Evolutionary conservation across 2,888 invertebrate genomes (phyloP), one percentile per base, ranked within the genome.

Genomic region (Stenodema calcarata): DNA sequence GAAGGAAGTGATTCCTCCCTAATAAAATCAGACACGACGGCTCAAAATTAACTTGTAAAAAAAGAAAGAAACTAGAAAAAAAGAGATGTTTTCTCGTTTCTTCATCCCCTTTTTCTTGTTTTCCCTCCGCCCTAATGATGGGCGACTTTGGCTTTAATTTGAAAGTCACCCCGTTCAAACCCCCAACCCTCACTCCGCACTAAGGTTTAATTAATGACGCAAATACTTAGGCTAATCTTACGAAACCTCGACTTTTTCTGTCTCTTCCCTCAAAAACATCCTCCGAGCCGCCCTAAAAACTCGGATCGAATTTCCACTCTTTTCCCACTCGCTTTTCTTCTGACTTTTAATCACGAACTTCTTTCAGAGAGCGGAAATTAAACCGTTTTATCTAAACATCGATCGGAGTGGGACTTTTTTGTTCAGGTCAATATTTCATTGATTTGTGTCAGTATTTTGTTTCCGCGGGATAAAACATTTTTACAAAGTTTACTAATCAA

Each of bases 11-110:
- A 86, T 76, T 84, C 62, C 87, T 50, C 44, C 76, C 87, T 87
- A 87, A 87, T 87, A 87, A 87, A 87, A 87, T 87, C 87, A 42
- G 69, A 81, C 86, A 47, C 86, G 86, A 81, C 81, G 87, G 87
- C 50, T 87, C 80, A 50, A 87, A 87, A 87, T 87, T 87, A 87
- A 87, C 87, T 87, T 83, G 87, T 83, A 87, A 83, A 62, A 62
- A 50, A 50, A n/a, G 50, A 44, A n/a, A 35, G 35, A 35, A 35
- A 35, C 35, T 35, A 35, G 4, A 35, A 35, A 35, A 35, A 35
- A 35, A 87, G 62, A 87, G 82, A 87, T 83, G 87, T 87, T 87
- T 87, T 62, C 69, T 44, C 18, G 16, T 23, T 83, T 82, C 23
- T 41, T 83, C 50, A n/a, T 27, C 44, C 84, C 78, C 76, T 42